Evolutionary conservation across 2,113 vertebrate species (phyloP).

Genomic region (Tonatia bakeri): DNA sequence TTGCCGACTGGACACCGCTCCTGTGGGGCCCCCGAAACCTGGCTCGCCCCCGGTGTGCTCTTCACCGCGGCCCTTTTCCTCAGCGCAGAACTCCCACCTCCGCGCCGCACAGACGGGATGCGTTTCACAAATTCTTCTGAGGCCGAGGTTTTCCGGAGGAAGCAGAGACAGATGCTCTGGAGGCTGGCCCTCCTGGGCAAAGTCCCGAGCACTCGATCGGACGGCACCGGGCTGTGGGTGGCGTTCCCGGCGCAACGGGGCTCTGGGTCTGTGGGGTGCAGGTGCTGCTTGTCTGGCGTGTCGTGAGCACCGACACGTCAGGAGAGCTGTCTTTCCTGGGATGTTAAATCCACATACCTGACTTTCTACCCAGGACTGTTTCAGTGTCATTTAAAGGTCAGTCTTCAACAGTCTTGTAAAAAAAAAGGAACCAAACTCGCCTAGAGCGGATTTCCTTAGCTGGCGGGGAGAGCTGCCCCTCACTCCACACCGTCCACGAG

Average conservation of each 20-base stretch:
- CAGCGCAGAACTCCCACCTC: constrained; percentile 41
- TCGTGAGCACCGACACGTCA: neutral
- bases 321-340: neutral
- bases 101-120: constrained; percentile 32
- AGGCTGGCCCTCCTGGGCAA: neutral
- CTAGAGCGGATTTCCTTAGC: neutral
- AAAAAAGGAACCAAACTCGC: neutral
- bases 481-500: neutral
- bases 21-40: constrained; percentile 23
- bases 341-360: neutral
- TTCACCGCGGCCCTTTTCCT: constrained; percentile 41
- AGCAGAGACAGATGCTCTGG: neutral
- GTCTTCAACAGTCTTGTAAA: neutral
- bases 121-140: constrained; percentile 49
- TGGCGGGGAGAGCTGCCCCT: neutral
- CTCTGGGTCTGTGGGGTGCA: neutral
- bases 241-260: neutral
- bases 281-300: too few relatives aligned
- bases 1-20: neutral
- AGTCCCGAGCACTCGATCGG: neutral
- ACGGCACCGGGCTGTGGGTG: neutral
- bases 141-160: constrained; percentile 13
- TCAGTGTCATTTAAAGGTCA: neutral
- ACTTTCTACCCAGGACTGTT: neutral
- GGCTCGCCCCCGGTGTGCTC: constrained; percentile 6